Evolutionary conservation across 2,888 invertebrate genomes (phyloP), one percentile per base, ranked within the genome.

Genomic region (Drosophila algonquin): DNA sequence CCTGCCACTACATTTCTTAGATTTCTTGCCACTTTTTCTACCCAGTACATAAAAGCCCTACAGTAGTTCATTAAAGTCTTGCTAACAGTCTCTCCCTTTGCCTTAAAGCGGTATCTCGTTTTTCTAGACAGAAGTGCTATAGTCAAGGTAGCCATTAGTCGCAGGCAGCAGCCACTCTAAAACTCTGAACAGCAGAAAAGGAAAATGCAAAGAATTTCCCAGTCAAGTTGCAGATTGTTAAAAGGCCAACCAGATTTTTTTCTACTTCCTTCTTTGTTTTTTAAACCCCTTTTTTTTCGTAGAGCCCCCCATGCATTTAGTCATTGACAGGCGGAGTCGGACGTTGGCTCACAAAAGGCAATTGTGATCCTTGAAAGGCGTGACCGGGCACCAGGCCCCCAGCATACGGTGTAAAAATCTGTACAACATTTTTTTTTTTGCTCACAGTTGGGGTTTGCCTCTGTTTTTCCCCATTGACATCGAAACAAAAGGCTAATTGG

Each of bases 401-500:
- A 40, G 40, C 6, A 40, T n/a, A n/a, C 40, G 40, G 40, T 40
- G 50, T 50, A 67, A 30, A 50, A 67, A 51, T 67, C 67, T 56
- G 65, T 65, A 45, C 67, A 67, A 67, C 40, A 40, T 18, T 18
- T 67, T 67, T 67, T 51, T 55, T 67, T 56, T 67, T 45, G n/a
- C 56, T 14, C 56, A 65, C 67, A 18, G 45, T 71, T 58, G 57
- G 57, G 72, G 52, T 50, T 60, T 56, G 51, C 48, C 63, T 61
- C 21, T 61, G 57, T 55, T 54, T 84, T 21, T 3, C 21, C 72
- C 80, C 81, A 82, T 82, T 82, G 81, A 86, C 87, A 82, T 73
- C 81, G 79, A 78, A 76, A 82, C 86, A 82, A 82, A 86, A 70
- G 82, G 87, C 82, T 82, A 82, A 82, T 82, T 86, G 82, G 83